Percentiles rank a stretch among this genome's conserved stretches.
Conservation (phyloP, 2,888 invertebrate species). For the Boloria euphrosyne region DNA sequence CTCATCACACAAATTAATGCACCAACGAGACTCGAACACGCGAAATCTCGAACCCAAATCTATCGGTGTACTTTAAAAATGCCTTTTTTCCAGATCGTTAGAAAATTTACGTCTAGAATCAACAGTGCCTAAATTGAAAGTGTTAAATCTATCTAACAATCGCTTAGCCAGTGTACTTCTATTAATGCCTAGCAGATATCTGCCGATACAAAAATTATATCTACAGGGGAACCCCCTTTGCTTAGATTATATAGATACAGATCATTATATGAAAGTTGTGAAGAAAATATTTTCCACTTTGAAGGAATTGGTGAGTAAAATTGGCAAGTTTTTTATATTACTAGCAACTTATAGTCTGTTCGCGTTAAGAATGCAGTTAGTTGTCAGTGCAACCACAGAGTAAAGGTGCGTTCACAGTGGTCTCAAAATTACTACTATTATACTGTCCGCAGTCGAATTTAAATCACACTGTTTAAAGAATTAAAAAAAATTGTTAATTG, state of each 20-base stretch:
- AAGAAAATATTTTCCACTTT: slow-evolving; percentile 78
- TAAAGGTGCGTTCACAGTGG: no score
- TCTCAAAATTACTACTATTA: no score
- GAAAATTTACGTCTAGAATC: slow-evolving; percentile 55
- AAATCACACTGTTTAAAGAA: no score
- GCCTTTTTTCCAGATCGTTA: slow-evolving; percentile 52
- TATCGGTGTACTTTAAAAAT: background rate
- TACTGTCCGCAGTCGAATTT: no score
- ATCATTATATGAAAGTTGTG: slow-evolving; percentile 82
- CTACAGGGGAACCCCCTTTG: slow-evolving; percentile 89
- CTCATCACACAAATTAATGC: no score
- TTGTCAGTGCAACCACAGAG: no score
- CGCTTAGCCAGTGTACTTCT: slow-evolving; percentile 48
- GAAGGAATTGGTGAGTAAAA: slow-evolving; percentile 72
- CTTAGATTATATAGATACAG: slow-evolving; percentile 81
- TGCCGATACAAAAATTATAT: slow-evolving; percentile 76
- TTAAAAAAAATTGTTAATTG: no score
- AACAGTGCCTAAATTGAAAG: slow-evolving; percentile 52
- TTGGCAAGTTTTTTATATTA: background rate
- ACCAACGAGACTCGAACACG: no score
- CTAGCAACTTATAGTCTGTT: background rate
- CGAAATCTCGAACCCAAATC: no score
- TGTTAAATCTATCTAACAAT: slow-evolving; percentile 64
- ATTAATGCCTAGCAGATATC: slow-evolving; percentile 54
- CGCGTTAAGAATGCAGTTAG: no score